Evolutionary conservation across 2,113 vertebrate species (phyloP), one percentile per base, ranked within the genome.

Genomic region (Eublepharis macularius): DNA sequence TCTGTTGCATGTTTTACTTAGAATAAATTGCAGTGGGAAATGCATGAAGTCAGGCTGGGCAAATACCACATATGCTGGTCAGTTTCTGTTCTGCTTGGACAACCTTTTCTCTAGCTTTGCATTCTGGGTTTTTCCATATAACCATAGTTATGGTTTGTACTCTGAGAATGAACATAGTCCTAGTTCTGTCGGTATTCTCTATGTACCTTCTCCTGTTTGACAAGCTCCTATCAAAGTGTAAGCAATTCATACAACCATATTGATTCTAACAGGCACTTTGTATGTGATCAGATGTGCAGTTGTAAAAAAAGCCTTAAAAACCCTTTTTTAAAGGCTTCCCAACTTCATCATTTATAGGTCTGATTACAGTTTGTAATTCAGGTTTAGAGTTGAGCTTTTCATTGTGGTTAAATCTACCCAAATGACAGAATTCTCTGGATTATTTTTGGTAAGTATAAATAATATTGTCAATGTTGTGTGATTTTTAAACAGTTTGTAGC

Each of bases 401-500:
- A 7, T 41, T 60, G 66, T 26, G 26, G 45, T 74, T 82, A 21
- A 57, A 74, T 43, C 60, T 41, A 43, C 8, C 2, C 14, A 14
- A n/a, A 17, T 77, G 49, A 36, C 13, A 39, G 49, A 78, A 83
- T 1, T 32, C 83, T 81, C 21, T 54, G 6, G 49, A 68, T 74
- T 69, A 57, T 0, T 81, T 90, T 76, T 57, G n/a, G 24, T 87
- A 82, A 82, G 32, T 84, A 49, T 0, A 1, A 34, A 6, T 24
- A n/a, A 1, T 0, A 0, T 76, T 93, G 78, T 70, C 88, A 19
- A 1, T 19, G 39, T 49, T 75, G 32, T 91, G 49, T 19, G 39
- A 47, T 80, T 86, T 6, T 65, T 69, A 78, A 1, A 87, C 57
- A 80, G 68, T 26, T 78, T 77, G 86, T 91, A 86, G 36, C 0